Base-by-base conservation (phyloP, 2,113 vertebrate genomes). In the Sphaerodactylus townsendi region DNA sequence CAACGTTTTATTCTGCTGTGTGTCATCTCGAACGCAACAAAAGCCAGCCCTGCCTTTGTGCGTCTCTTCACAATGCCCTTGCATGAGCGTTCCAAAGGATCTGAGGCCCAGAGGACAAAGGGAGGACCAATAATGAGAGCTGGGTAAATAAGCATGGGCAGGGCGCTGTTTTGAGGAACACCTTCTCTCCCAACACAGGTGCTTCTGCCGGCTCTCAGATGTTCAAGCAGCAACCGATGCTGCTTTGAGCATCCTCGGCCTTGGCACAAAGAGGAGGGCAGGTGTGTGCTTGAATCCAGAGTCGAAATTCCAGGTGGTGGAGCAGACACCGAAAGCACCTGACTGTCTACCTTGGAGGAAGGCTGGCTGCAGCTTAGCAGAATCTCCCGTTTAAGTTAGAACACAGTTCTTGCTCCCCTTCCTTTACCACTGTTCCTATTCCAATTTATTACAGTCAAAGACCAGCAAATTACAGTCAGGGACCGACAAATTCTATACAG, bases 11-110 rank as follows among this genome's bases (percentile, higher is more conserved):
- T 30, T 83, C 62, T 59, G n/a, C 56, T 37, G 30, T 76, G 3
- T 46, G 39, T 66, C n/a, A 44, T 83, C 48, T 83, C 69, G 25
- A 79, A 87, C 75, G 81, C 48, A 69, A 74, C 69, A 50, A 72
- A 62, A 21, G 23, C 37, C 25, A 23, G 37, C n/a, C 35, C 56
- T 56, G 35, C 68, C 3, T 33, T 69, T 74, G n/a, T 2, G 59
- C 62, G 75, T 28, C 50, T 46, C 56, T 66, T 25, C 37, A 33
- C 70, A 68, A 23, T 69, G 62, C 62, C 35, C n/a, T 75, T 74
- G 68, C n/a, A 8, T 74, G 41, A 69, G 46, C 48, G 30, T 14
- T 53, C 66, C 77, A 85, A 88, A 37, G 23, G 73, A 77, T 85
- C 59, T 82, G 73, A 85, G 46, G 56, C 50, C 35, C 41, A 53